phyloP scores from a whole-genome alignment of 2,797 vertebrate genomes.

The Spinibarbus caldwelli region DNA sequence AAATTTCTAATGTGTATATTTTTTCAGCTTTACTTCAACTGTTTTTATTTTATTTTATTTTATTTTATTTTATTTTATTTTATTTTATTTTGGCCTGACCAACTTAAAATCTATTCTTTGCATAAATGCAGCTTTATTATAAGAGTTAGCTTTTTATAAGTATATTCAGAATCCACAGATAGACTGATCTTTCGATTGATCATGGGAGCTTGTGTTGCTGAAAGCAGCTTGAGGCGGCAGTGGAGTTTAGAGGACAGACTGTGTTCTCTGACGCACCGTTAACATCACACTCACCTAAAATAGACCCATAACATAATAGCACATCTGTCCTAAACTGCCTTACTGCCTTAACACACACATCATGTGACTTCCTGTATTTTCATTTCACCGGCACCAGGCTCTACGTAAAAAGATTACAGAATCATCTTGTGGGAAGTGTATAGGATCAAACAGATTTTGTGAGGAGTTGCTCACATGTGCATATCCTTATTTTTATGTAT shows the following conservation, averaged over 20 bases:
- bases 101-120: background rate
- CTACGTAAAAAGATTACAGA: constrained; percentile 46
- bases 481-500: background rate
- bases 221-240: constrained; percentile 13
- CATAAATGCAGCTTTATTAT: background rate
- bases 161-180: background rate
- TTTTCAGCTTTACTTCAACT: background rate
- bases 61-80: too few relatives aligned
- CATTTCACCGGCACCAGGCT: background rate
- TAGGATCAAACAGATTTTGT: constrained; percentile 17
- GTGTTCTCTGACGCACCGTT: background rate
- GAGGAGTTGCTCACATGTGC: constrained; percentile 26
- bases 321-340: constrained; percentile 30
- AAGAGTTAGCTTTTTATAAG: background rate
- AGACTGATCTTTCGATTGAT: background rate
- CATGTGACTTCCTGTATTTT: constrained; percentile 18
- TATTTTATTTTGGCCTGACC: background rate
- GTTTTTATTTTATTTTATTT: background rate
- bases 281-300: constrained; percentile 29
- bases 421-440: constrained; percentile 32
- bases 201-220: constrained; percentile 1
- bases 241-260: constrained; percentile 22
- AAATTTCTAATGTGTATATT: background rate
- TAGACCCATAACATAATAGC: constrained; percentile 27
- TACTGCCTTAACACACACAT: background rate